Percentiles rank a stretch among this genome's conserved stretches.
Conservation (phyloP, 2,888 invertebrate species). For the Corbicula japonica region DNA sequence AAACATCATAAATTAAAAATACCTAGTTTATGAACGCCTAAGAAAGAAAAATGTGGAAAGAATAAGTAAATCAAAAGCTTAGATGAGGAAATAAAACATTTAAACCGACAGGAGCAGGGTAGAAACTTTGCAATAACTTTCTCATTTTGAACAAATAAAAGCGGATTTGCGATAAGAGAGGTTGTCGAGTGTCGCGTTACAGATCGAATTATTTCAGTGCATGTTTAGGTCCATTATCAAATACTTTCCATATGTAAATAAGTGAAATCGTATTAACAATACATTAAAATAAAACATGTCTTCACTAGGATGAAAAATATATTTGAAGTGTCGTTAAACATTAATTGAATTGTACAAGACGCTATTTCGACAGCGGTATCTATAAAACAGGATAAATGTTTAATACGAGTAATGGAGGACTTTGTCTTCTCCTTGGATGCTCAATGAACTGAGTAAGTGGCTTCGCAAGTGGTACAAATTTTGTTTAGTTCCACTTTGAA, state of each 20-base stretch:
- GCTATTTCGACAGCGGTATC: too few species aligned
- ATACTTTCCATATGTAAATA: conserved; percentile 8
- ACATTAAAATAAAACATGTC: conserved; percentile 19
- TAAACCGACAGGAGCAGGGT: neutral
- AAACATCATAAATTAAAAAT: conserved; percentile 47
- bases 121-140: conserved; percentile 20
- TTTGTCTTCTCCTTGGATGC: too few species aligned
- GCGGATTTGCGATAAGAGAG: conserved; percentile 36
- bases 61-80: neutral
- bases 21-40: conserved; percentile 27
- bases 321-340: too few species aligned
- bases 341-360: too few species aligned
- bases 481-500: too few species aligned
- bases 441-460: too few species aligned
- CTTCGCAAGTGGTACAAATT: too few species aligned
- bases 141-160: conserved; percentile 30
- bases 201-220: conserved; percentile 17
- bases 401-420: too few species aligned
- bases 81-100: conserved; percentile 23
- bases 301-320: too few species aligned
- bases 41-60: conserved; percentile 4
- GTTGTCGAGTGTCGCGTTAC: conserved; percentile 32
- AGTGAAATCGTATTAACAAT: conserved; percentile 4
- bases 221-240: conserved; percentile 21
- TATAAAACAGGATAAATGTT: too few species aligned